Percentiles rank a stretch among this genome's conserved stretches.
Conservation (phyloP, 2,113 vertebrate species). For the Alexandromys fortis region DNA sequence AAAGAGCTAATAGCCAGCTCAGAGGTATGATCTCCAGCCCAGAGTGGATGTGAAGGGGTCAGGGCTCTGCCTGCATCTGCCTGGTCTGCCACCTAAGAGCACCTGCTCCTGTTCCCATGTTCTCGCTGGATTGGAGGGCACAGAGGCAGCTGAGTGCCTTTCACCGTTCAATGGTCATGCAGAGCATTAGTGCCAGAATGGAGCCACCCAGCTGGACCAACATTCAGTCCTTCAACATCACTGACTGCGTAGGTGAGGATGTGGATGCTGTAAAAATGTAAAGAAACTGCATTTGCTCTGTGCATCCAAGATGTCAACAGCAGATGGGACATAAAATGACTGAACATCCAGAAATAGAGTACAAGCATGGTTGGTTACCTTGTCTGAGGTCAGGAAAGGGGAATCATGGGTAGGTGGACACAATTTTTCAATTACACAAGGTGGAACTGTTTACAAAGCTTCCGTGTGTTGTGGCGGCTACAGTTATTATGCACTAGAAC, state of each 20-base stretch:
- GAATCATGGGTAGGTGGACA: background rate
- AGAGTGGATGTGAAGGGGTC: background rate
- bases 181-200: too few species aligned
- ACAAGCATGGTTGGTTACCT: background rate
- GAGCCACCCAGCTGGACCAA: background rate
- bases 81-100: background rate
- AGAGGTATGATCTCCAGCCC: background rate
- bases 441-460: background rate
- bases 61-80: background rate
- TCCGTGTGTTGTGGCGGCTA: too few species aligned
- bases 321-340: background rate
- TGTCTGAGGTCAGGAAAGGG: too few species aligned
- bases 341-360: background rate
- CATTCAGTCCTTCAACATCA: background rate
- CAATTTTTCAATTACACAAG: background rate
- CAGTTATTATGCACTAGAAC: background rate
- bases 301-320: background rate
- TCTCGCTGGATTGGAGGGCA: background rate
- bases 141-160: background rate
- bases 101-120: background rate
- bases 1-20: background rate
- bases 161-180: rapidly evolving
- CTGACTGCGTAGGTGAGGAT: background rate
- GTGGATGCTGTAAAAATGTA: background rate
- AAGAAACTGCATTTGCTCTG: background rate